Evolutionary conservation across 2,888 invertebrate species (phyloP), one percentile per base, ranked within the genome.

Genomic region (Abscondita cerata): DNA sequence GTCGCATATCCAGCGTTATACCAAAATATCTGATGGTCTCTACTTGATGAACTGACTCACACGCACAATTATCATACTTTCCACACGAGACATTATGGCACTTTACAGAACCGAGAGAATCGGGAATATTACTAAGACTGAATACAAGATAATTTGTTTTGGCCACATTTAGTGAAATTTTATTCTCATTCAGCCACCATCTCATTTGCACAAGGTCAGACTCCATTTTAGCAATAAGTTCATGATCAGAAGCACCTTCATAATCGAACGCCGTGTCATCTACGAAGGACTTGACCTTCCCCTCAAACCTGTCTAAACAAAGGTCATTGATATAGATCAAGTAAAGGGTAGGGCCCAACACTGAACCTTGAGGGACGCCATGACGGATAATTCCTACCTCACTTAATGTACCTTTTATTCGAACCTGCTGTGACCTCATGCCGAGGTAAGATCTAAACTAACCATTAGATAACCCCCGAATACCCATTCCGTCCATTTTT

Each of bases 171-270:
- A 40, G 15, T 13, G 6, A 40, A 15, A 40, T 13, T 8, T 40
- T 40, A 15, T 40, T 40, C 15, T 40, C 16, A 40, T 40, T 40
- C 15, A 40, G 36, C 36, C 36, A 36, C 36, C 36, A 36, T 11
- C 40, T 40, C 40, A 40, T 15, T 15, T 40, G n/a, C n/a, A 15
- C 40, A 40, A 40, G 40, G 16, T 40, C 40, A 4, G 40, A 15
- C 2, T 12, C 40, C n/a, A 13, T 2, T 25, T 25, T 25, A 25
- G 2, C 6, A 4, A 25, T 6, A 25, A 6, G 25, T 40, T 40
- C n/a, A 36, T 9, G 11, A n/a, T 2, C 4, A 36, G 36, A 6
- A 36, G 2, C 11, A 36, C 2, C 36, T n/a, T 9, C 11, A 36
- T n/a, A 36, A 36, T 36, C 2, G 4, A 36, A 12, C 11, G 2